A percentile compares a stretch with the other conserved stretches of the same genome.
Conservation (phyloP, 2,113 vertebrate genomes). For the Microcebus jonahi region DNA sequence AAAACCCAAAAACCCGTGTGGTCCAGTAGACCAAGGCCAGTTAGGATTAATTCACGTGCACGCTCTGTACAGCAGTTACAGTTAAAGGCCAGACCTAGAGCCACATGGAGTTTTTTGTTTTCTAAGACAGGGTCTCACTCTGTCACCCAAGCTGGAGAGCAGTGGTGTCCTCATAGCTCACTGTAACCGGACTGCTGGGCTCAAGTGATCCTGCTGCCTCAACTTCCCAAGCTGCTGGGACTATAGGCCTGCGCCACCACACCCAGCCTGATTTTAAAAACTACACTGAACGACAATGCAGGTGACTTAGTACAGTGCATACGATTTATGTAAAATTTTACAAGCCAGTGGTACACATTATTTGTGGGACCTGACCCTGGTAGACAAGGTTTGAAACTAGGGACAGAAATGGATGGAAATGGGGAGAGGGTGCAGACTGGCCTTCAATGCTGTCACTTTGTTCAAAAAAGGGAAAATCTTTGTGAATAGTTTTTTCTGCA, state of each 20-base stretch:
- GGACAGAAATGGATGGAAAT: not conserved
- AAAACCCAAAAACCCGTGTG: not conserved
- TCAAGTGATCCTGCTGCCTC: too few species aligned
- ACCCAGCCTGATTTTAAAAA: not conserved
- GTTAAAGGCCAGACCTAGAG: not conserved
- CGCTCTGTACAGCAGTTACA: not conserved
- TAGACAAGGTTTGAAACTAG: too few species aligned
- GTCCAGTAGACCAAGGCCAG: too few species aligned
- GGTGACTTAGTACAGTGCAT: not conserved
- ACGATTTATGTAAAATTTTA: not conserved
- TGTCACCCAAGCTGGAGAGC: too few species aligned
- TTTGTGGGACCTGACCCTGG: not conserved
- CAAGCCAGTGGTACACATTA: not conserved
- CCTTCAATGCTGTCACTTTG: not conserved
- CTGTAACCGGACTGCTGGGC: too few species aligned
- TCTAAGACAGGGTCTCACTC: too few species aligned
- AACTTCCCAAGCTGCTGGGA: too few species aligned
- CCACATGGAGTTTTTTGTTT: too few species aligned
- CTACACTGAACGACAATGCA: not conserved
- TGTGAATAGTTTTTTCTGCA: too few species aligned
- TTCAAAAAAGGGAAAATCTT: too few species aligned
- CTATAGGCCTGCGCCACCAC: too few species aligned
- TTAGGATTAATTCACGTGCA: not conserved
- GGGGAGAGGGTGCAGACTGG: fast-evolving
- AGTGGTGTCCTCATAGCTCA: too few species aligned